These are phyloP conservation scores for Philhelius pedissequus DNA, from an alignment of 2,888 invertebrate species.

Conservation along the genomic window DNA sequence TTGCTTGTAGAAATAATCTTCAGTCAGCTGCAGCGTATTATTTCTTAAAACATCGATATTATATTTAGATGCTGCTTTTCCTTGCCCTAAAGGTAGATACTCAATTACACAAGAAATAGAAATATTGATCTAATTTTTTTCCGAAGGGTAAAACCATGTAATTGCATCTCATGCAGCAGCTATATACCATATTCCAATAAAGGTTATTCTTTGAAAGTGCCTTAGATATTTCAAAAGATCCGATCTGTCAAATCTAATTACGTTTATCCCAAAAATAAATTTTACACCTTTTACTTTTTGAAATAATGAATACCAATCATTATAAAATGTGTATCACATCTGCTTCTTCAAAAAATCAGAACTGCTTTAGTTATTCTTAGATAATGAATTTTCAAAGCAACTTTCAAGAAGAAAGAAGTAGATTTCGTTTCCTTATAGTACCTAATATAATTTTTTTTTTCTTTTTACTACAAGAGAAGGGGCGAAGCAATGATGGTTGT, in stretches of 20 bases:
- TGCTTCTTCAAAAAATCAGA: constrained; percentile 34
- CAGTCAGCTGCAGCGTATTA: neutral
- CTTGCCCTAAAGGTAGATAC: neutral
- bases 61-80: neutral
- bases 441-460: neutral
- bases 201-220: constrained; percentile 27
- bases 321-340: constrained; percentile 32
- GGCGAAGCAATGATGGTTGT: constrained; percentile 24
- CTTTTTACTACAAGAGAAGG: constrained; percentile 6
- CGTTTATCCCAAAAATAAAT: constrained; percentile 55
- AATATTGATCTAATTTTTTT: constrained; percentile 50
- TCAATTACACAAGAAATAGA: neutral
- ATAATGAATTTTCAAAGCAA: constrained; percentile 45
- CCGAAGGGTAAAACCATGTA: constrained; percentile 48
- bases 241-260: constrained; percentile 64
- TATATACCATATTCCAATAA: neutral
- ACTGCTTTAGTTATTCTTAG: constrained; percentile 36
- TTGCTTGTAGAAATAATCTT: neutral
- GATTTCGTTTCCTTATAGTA: neutral
- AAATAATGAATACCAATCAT: constrained; percentile 29
- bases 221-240: constrained; percentile 43
- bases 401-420: neutral
- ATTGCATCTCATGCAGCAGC: constrained; percentile 40
- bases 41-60: neutral
- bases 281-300: constrained; percentile 54